phyloP scores from a whole-genome alignment of 2,888 invertebrate species.

The Leptopterna dolabrata region DNA sequence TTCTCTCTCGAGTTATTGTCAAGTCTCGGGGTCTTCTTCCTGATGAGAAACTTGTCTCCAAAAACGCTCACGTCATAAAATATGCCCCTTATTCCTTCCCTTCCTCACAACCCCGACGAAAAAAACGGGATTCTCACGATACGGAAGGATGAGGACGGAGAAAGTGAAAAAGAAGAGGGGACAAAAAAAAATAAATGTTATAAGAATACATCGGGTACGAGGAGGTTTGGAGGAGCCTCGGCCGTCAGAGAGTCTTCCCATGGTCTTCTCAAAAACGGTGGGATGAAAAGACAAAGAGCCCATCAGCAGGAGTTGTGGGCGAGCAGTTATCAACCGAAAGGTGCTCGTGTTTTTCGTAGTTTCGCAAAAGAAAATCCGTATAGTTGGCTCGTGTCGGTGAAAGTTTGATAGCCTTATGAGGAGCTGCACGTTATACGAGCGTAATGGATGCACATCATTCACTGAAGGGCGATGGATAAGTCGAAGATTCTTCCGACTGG shows the following conservation, averaged over 20 bases:
- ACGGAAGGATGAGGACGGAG: conserved; percentile 20
- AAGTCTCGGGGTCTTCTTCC: background rate
- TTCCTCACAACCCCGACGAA: background rate
- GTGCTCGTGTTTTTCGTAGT: background rate
- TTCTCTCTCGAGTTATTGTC: conserved; percentile 26
- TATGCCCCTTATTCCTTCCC: conserved; percentile 16
- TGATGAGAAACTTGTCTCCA: conserved; percentile 10
- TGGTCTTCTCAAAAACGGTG: background rate
- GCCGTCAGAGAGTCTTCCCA: background rate
- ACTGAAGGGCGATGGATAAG: no score
- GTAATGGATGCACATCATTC: no score
- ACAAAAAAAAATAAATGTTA: background rate
- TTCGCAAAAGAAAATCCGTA: background rate
- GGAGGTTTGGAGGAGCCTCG: background rate
- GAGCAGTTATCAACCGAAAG: background rate
- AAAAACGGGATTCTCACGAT: conserved; percentile 27
- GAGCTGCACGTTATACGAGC: no score
- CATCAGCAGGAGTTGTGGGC: background rate
- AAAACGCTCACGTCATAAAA: conserved; percentile 16
- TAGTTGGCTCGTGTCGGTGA: background rate
- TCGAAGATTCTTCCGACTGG: no score
- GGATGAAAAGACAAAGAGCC: background rate
- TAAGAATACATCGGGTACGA: background rate
- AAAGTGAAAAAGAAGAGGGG: background rate
- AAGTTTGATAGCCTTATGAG: background rate